A percentile compares a stretch with the other conserved stretches of the same genome.
These are phyloP conservation scores for Steatocranus sp. DNA, from an alignment of 2,797 vertebrate genomes.

Conservation along the genomic window DNA sequence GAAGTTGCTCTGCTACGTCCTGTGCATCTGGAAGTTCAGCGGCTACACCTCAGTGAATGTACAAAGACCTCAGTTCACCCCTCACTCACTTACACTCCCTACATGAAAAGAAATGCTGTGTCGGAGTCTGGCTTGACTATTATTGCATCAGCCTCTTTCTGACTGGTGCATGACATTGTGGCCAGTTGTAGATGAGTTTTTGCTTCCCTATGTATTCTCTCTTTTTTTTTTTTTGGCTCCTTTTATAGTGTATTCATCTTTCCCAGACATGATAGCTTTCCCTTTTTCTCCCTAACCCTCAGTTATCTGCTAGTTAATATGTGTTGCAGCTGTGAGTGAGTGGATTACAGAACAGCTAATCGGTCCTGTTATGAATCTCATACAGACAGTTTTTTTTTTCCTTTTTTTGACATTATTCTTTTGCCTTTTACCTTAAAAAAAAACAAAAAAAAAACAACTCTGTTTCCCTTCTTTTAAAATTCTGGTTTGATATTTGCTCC, in stretches of 20 bases:
- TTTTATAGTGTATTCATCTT: background rate
- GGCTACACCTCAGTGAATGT: background rate
- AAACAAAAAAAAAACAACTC: background rate
- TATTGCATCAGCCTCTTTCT: background rate
- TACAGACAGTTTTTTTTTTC: background rate
- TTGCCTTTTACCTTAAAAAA: background rate
- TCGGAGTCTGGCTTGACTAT: slow-evolving; percentile 1
- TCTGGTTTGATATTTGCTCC: slow-evolving; percentile 1
- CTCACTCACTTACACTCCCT: background rate
- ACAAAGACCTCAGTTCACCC: slow-evolving; percentile 13
- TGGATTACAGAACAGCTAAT: background rate
- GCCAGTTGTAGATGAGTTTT: background rate
- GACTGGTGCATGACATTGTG: background rate
- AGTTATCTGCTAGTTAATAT: background rate
- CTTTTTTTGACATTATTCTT: background rate
- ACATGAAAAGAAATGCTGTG: slow-evolving; percentile 9
- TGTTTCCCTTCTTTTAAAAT: slow-evolving; percentile 9
- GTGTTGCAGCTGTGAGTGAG: background rate
- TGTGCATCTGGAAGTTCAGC: slow-evolving; percentile 16
- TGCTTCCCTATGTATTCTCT: background rate
- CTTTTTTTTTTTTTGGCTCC: background rate
- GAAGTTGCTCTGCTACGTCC: slow-evolving; percentile 14
- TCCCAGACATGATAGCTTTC: background rate
- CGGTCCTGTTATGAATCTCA: background rate
- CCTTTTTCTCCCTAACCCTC: background rate